Evolutionary conservation across 2,797 vertebrate genomes (phyloP).

Genomic region (Fratercula arctica): DNA sequence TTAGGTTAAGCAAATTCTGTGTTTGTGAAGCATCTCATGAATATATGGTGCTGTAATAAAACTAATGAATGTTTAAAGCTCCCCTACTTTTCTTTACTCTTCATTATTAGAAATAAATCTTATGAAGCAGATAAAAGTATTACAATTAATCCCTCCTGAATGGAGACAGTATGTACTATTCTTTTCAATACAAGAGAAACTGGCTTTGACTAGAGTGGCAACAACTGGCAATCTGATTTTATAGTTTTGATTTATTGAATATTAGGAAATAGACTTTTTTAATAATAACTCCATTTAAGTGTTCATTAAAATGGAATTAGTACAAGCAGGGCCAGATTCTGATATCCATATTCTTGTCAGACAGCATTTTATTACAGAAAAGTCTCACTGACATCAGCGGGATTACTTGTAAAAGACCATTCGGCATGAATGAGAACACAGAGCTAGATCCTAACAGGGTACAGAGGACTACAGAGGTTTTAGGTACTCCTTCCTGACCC

Average conservation of each 20-base stretch:
- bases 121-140: constrained; percentile 44
- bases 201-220: constrained; percentile 51
- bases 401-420: constrained; percentile 52
- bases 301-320: constrained; percentile 72
- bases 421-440: background rate
- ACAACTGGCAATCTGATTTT: constrained; percentile 52
- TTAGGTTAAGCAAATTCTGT: background rate
- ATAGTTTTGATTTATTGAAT: constrained; percentile 69
- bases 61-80: constrained; percentile 40
- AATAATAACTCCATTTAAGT: constrained; percentile 63
- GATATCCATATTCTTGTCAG: constrained; percentile 65
- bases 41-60: constrained; percentile 13
- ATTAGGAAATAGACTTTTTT: constrained; percentile 65
- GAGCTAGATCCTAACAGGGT: background rate
- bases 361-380: constrained; percentile 55
- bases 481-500: background rate
- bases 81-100: constrained; percentile 24
- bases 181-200: constrained; percentile 29
- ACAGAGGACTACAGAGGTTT: background rate
- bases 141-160: constrained; percentile 49
- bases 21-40: constrained; percentile 2
- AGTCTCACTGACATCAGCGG: constrained; percentile 56
- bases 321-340: constrained; percentile 54
- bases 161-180: constrained; percentile 16
- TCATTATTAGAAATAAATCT: constrained; percentile 61